These are phyloP conservation scores for Argynnis bischoffii DNA, from an alignment of 2,888 invertebrate genomes.

Conservation along the genomic window DNA sequence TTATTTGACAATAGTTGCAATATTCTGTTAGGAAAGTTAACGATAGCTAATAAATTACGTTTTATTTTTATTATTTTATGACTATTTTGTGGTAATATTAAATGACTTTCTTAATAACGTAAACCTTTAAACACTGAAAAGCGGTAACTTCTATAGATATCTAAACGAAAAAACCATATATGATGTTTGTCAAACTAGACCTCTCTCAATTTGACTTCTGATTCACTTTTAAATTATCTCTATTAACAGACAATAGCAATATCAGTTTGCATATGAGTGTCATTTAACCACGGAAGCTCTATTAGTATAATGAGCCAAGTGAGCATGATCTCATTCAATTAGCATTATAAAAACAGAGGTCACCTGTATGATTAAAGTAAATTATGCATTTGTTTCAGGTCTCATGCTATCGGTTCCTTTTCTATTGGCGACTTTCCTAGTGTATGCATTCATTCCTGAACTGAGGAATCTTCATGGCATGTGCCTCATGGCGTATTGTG, in stretches of 20 bases:
- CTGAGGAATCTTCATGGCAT: constrained; percentile 89
- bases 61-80: too few relatives aligned
- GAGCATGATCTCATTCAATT: constrained; percentile 14
- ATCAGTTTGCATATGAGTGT: not conserved
- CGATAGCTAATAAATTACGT: too few relatives aligned
- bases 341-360: not conserved
- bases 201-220: too few relatives aligned
- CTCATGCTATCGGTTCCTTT: constrained; percentile 89
- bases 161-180: too few relatives aligned
- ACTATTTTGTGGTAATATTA: too few relatives aligned
- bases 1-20: too few relatives aligned
- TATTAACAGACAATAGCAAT: not conserved
- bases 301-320: not conserved
- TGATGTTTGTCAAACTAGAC: too few relatives aligned
- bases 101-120: too few relatives aligned
- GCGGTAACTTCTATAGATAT: too few relatives aligned
- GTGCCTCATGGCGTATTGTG: constrained; percentile 88
- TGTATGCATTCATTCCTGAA: constrained; percentile 88
- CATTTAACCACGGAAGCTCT: not conserved
- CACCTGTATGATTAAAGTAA: constrained; percentile 2
- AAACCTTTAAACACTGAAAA: too few relatives aligned
- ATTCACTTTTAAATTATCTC: too few relatives aligned
- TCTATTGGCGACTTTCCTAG: constrained; percentile 86
- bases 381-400: constrained; percentile 71
- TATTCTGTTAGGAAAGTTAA: too few relatives aligned